Percentiles rank a stretch among this genome's conserved stretches.
phyloP scores from a whole-genome alignment of 2,797 vertebrate genomes.

The Parauchenoglanis ngamensis region DNA sequence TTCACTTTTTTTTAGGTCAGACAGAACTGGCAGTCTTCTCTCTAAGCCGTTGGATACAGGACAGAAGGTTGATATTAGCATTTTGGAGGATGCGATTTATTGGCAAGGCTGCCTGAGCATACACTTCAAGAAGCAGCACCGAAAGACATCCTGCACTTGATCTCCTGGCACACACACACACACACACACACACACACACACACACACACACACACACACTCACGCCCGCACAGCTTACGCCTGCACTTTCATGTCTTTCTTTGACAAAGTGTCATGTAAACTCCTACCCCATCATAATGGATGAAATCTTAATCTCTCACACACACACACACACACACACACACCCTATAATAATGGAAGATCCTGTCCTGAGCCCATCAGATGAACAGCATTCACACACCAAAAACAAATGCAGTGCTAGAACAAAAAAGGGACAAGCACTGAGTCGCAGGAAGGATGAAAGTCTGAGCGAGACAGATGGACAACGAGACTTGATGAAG shows the following conservation, averaged over 20 bases:
- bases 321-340: constrained; percentile 1
- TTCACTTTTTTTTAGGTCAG: constrained; percentile 36
- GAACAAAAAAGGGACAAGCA: background rate
- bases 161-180: background rate
- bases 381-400: constrained; percentile 26
- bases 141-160: constrained; percentile 20
- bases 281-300: constrained; percentile 9
- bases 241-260: constrained; percentile 26
- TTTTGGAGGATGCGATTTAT: constrained; percentile 11
- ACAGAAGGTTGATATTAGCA: constrained; percentile 33
- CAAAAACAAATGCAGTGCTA: background rate
- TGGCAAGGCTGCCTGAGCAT: background rate
- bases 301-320: constrained; percentile 25
- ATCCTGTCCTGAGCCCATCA: constrained; percentile 1
- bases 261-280: constrained; percentile 31
- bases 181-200: constrained; percentile 17
- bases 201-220: constrained; percentile 17
- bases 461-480: background rate
- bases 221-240: background rate
- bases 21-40: constrained; percentile 27
- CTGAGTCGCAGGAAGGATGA: background rate
- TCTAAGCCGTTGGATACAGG: constrained; percentile 19
- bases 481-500: background rate
- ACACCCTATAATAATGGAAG: constrained; percentile 6
- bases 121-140: background rate